Evolutionary conservation across 2,797 vertebrate genomes (phyloP), one percentile per base, ranked within the genome.

Genomic region (Pseudochaenichthys georgianus): DNA sequence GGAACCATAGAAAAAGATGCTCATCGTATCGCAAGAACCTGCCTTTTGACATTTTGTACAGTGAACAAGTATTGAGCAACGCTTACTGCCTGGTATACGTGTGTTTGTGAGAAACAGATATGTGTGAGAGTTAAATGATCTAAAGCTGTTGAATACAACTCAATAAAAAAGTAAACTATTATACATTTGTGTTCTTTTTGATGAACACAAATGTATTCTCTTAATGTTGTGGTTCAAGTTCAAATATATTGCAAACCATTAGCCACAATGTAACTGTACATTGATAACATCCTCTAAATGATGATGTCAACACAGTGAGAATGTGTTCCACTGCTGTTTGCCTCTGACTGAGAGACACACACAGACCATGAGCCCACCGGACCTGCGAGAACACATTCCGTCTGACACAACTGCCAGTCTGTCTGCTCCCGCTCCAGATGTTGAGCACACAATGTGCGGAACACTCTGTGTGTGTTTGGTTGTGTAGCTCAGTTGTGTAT

Each of bases 391-490:
- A 38, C 34, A 38, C 34, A 50, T 60, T 63, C 54, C 71, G 75
- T 53, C 28, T 74, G 59, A 48, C 59, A 57, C 23, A 28, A 28
- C 23, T 28, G 23, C 34, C 13, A 9, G 46, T 67, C 41, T 48
- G 51, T 73, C 69, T 63, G 70, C 46, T 53, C 1, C 17, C 50
- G 53, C 72, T 31, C 54, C 67, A 66, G 76, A 74, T 71, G 58
- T 75, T 50, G 66, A 52, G 58, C 16, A 54, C 58, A 62, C 58
- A 68, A 50, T 1, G 6, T 73, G 41, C 68, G 64, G 38, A 65
- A 60, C 64, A 43, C 21, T n/a, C 21, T n/a, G 53, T 77, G 47
- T 78, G 75, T 66, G 45, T 66, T 57, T 68, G 23, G 53, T 38
- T 64, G 41, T 57, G 46, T 62, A 65, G 54, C 68, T 74, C 63